These are phyloP conservation scores for Liparis tanakae DNA, from an alignment of 2,797 vertebrate species.

Conservation along the genomic window DNA sequence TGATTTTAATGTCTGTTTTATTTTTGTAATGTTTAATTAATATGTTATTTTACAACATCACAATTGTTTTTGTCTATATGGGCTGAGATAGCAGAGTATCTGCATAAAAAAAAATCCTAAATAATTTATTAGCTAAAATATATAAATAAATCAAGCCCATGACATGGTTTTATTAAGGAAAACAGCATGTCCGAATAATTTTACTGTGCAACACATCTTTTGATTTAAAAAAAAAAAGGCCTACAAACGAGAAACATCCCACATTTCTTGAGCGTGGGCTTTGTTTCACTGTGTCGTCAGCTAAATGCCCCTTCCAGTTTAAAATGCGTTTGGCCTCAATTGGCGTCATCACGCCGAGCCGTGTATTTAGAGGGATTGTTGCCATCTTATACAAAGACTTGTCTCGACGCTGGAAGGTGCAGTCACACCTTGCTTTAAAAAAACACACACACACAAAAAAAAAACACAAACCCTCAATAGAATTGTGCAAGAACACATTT, in stretches of 20 bases:
- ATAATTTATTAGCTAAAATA: slow-evolving; percentile 31
- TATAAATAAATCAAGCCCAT: slow-evolving; percentile 8
- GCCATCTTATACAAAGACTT: slow-evolving; percentile 50
- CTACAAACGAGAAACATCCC: slow-evolving; percentile 10
- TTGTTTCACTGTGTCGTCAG: not conserved
- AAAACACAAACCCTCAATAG: slow-evolving; percentile 66
- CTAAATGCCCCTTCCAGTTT: slow-evolving; percentile 16
- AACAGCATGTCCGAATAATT: not conserved
- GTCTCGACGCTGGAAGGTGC: slow-evolving; percentile 53
- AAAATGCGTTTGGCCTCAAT: slow-evolving; percentile 40
- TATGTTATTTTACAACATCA: not conserved
- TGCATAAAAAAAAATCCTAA: slow-evolving; percentile 1
- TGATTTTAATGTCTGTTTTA: not conserved
- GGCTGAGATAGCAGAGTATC: not conserved
- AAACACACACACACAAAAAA: slow-evolving; percentile 51
- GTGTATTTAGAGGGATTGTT: slow-evolving; percentile 62
- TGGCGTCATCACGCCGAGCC: slow-evolving; percentile 44
- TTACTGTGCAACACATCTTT: slow-evolving; percentile 4
- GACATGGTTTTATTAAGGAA: slow-evolving; percentile 1
- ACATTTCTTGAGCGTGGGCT: not conserved
- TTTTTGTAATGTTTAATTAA: not conserved
- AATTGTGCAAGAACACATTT: slow-evolving; percentile 63
- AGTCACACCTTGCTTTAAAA: slow-evolving; percentile 60
- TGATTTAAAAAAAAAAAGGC: not conserved
- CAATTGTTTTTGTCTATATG: not conserved